Percentiles rank a stretch among this genome's conserved stretches.
phyloP scores from a whole-genome alignment of 2,888 invertebrate species.

The Aethes cnicana region DNA sequence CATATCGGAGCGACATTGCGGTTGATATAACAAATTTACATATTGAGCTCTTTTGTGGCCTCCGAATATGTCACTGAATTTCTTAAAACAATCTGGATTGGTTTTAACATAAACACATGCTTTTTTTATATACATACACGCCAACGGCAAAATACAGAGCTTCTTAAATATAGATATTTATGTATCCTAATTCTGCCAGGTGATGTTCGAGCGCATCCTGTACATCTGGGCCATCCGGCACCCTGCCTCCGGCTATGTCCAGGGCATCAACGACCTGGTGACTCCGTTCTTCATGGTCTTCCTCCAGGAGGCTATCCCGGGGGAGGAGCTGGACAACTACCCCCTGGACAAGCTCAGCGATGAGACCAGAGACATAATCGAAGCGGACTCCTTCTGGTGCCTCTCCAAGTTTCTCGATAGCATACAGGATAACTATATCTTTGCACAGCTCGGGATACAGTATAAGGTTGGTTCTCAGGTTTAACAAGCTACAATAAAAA shows the following conservation, averaged over 20 bases:
- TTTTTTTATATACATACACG: too few species aligned
- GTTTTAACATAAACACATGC: too few species aligned
- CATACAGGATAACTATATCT: slow-evolving; percentile 99
- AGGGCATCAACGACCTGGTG: slow-evolving; percentile 90
- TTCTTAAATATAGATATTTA: too few species aligned
- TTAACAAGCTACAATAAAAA: too few species aligned
- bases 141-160: too few species aligned
- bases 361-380: slow-evolving; percentile 92
- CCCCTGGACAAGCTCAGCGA: slow-evolving; percentile 90
- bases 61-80: too few species aligned
- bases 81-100: too few species aligned
- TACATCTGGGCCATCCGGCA: slow-evolving; percentile 99
- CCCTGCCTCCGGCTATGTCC: slow-evolving; percentile 99
- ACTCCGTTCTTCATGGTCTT: slow-evolving; percentile 99
- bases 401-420: slow-evolving; percentile 98
- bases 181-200: too few species aligned
- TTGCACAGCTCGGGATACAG: slow-evolving; percentile 99
- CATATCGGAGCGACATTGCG: too few species aligned
- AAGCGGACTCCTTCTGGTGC: slow-evolving; percentile 99
- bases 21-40: too few species aligned
- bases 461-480: slow-evolving; percentile 88
- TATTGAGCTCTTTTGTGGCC: too few species aligned
- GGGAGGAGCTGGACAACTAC: slow-evolving; percentile 93
- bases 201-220: slow-evolving; percentile 98
- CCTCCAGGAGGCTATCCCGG: slow-evolving; percentile 94